Conservation (phyloP, 2,888 invertebrate species). For the Drosophila merina region DNA sequence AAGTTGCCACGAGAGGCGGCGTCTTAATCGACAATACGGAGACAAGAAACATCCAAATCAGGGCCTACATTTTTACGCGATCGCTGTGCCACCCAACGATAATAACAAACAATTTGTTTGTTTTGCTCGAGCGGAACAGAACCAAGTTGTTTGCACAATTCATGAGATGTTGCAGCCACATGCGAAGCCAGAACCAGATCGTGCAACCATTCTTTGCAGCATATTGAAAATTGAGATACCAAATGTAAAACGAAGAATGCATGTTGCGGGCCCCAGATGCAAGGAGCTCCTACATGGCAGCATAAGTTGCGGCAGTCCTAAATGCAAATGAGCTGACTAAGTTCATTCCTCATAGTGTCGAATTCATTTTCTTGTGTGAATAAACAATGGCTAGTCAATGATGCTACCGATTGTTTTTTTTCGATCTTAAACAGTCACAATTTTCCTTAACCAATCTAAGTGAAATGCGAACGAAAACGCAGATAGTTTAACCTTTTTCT, state of each 20-base stretch:
- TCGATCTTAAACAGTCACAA: no score
- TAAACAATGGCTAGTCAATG: not conserved
- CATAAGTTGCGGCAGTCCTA: no score
- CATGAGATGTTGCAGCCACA: slow-evolving; percentile 68
- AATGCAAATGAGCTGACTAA: slow-evolving; percentile 12
- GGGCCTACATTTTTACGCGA: slow-evolving; percentile 61
- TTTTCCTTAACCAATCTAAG: no score
- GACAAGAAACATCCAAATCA: slow-evolving; percentile 27
- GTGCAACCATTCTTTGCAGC: slow-evolving; percentile 65
- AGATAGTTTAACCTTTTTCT: slow-evolving; percentile 1
- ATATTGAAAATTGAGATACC: slow-evolving; percentile 75
- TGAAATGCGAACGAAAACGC: not conserved
- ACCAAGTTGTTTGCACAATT: slow-evolving; percentile 65
- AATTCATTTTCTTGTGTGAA: not conserved
- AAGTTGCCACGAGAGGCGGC: slow-evolving; percentile 67
- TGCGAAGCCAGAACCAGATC: slow-evolving; percentile 39
- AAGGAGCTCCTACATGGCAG: slow-evolving; percentile 21
- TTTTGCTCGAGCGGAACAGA: slow-evolving; percentile 42
- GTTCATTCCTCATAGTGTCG: not conserved
- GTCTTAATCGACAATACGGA: slow-evolving; percentile 23
- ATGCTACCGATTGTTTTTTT: no score
- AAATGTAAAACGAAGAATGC: slow-evolving; percentile 53
- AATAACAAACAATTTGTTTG: slow-evolving; percentile 79
- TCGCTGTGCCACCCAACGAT: slow-evolving; percentile 71
- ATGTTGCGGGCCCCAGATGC: slow-evolving; percentile 22